These are phyloP conservation scores for Hystrix cristata DNA, from an alignment of 2,113 vertebrate species.

Conservation along the genomic window DNA sequence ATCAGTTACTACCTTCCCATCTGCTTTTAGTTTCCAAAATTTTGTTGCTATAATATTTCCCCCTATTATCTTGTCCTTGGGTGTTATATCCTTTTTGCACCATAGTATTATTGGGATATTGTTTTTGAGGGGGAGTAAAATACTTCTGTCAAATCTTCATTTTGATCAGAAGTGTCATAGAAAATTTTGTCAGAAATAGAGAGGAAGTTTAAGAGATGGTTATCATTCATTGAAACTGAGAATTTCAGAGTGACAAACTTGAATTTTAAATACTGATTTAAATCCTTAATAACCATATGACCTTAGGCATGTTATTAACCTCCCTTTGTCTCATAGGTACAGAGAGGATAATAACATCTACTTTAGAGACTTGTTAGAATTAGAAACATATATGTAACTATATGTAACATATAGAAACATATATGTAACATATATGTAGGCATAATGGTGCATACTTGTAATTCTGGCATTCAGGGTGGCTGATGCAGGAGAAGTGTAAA, in stretches of 20 bases:
- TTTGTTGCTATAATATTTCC: not conserved
- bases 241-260: constrained; percentile 25
- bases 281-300: not conserved
- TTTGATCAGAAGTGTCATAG: not conserved
- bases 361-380: not conserved
- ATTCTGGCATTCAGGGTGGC: not conserved
- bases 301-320: not conserved
- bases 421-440: not conserved
- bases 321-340: not conserved
- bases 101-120: not conserved
- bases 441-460: not conserved
- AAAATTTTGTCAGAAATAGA: not conserved
- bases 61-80: not conserved
- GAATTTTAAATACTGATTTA: constrained; percentile 42
- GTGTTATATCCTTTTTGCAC: not conserved
- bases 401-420: too few relatives aligned
- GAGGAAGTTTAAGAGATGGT: not conserved
- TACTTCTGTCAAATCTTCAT: not conserved
- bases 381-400: not conserved
- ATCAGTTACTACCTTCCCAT: not conserved
- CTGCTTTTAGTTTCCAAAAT: not conserved
- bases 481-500: not conserved
- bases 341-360: not conserved
- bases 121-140: not conserved
- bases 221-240: constrained; percentile 8